These are phyloP conservation scores for Danio albolineatus DNA, from an alignment of 2,797 vertebrate genomes.

Conservation along the genomic window DNA sequence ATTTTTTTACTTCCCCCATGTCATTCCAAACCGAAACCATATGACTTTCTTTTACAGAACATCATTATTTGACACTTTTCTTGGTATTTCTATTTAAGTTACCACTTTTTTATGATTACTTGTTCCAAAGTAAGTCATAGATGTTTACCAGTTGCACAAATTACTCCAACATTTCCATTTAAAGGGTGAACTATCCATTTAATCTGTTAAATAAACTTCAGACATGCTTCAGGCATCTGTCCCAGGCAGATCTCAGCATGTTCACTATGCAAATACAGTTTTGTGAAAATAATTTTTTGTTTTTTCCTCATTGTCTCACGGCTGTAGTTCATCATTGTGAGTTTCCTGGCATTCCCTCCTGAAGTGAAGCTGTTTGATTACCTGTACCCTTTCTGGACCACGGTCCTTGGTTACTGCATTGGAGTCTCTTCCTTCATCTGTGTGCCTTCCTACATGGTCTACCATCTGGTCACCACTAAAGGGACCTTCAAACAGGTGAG, in stretches of 20 bases:
- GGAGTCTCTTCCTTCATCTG: slow-evolving; percentile 95
- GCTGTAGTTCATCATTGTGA: slow-evolving; percentile 90
- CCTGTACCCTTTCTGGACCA: slow-evolving; percentile 90
- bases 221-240: neutral
- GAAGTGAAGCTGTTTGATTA: slow-evolving; percentile 91
- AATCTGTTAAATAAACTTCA: neutral
- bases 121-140: neutral
- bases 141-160: too few relatives aligned
- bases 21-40: neutral
- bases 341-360: slow-evolving; percentile 90
- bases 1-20: neutral
- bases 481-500: slow-evolving; percentile 94
- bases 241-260: neutral
- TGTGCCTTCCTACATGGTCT: slow-evolving; percentile 92
- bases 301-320: slow-evolving; percentile 3
- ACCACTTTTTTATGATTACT: neutral
- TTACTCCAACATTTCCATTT: neutral
- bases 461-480: slow-evolving; percentile 85
- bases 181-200: neutral
- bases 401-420: slow-evolving; percentile 92
- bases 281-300: neutral
- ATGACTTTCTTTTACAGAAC: neutral
- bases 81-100: neutral
- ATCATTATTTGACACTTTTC: neutral
- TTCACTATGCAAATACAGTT: neutral